Base-by-base conservation (phyloP, 2,888 invertebrate species). In the Leucophenga maculata region DNA sequence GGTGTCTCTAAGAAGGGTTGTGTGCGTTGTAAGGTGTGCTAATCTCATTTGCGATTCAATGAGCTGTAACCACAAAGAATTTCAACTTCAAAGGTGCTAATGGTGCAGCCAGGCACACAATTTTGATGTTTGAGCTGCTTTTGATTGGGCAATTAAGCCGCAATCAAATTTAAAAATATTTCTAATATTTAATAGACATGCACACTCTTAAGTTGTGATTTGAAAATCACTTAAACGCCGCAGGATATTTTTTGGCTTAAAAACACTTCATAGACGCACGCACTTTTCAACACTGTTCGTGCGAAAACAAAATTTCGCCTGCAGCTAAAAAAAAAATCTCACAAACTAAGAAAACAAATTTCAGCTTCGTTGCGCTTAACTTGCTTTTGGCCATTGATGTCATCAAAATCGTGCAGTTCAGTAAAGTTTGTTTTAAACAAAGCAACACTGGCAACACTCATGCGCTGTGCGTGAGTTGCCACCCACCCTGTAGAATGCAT, bases 291-390 rank as follows among this genome's bases (percentile, higher is more conserved):
- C 54, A 54, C 54, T 54, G 18, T 54, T 54, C 18, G 54, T 54
- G 54, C 54, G 54, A 54, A 57, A 26, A 57, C 31, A 57, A 26
- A 57, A 26, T 57, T 44, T 46, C 9, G 6, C 59, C 62, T 62
- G 62, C 46, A 46, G 65, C 13, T 4, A n/a, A 50, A 50, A 50
- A 67, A 18, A 60, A 70, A 64, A 52, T 11, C 39, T 14, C 66
- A 66, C 39, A 65, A 64, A 46, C 48, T 48, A 22, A 31, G 20
- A 50, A n/a, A 64, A 70, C 72, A 65, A 68, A 73, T 85, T 85
- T 86, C 80, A 85, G 82, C 84, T 78, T 82, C 76, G 81, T 69
- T 84, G 84, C 71, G 70, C 77, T 70, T 77, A 74, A 75, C 76
- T 73, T 72, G 75, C 78, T 79, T 72, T 69, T 71, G 68, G 77